phyloP scores from a whole-genome alignment of 2,797 vertebrate genomes.

The Anisognathus igniventris region DNA sequence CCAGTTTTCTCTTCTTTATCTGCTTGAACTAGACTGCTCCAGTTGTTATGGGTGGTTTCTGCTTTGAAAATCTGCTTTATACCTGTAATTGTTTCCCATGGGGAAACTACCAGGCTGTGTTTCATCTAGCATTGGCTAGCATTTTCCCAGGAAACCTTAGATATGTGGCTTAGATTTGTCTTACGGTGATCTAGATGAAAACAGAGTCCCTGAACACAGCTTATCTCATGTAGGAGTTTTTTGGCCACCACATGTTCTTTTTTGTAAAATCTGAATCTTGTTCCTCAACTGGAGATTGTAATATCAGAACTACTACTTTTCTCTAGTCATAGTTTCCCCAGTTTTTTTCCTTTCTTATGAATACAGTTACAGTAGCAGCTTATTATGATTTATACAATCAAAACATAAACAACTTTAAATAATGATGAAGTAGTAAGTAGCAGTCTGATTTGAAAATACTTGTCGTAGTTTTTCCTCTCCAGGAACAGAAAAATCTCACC shows the following conservation, averaged over 20 bases:
- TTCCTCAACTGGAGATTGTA: not conserved
- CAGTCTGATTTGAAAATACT: not conserved
- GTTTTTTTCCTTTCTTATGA: not conserved
- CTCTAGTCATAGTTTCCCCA: not conserved
- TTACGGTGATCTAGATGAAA: not conserved
- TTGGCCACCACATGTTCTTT: not conserved
- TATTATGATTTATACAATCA: not conserved
- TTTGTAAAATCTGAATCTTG: not conserved
- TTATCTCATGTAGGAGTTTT: not conserved
- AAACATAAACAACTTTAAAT: not conserved
- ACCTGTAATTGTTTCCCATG: not conserved
- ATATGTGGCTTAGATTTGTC: not conserved
- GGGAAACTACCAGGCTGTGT: not conserved
- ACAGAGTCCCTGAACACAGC: rapidly evolving
- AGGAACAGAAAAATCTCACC: not conserved
- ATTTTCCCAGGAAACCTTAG: not conserved
- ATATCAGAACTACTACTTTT: not conserved
- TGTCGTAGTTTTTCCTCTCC: not conserved
- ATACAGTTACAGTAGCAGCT: not conserved
- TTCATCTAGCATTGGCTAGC: not conserved
- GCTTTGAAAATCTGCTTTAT: not conserved
- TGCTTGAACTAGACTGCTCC: not conserved
- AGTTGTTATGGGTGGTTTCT: not conserved
- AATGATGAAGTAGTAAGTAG: not conserved
- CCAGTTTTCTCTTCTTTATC: not conserved